Conservation (phyloP, 37 sponge, comb jelly and placozoan species). For the Chondrosia reniformis region DNA sequence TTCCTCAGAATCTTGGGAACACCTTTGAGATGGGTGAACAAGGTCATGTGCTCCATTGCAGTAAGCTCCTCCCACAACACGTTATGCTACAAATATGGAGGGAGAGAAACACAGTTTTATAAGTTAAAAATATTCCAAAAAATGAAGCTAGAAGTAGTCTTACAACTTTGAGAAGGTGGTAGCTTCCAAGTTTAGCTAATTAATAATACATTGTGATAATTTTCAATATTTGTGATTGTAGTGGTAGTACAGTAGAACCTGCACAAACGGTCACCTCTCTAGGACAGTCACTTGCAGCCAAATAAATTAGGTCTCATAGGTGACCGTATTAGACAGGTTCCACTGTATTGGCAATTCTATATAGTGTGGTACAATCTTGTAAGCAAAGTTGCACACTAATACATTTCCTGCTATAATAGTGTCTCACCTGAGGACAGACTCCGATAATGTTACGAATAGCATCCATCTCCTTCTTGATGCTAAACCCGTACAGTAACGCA, state of each 20-base stretch:
- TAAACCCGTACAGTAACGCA: slow-evolving; percentile 63
- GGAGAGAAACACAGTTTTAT: too few relatives aligned
- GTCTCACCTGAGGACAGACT: slow-evolving; percentile 78
- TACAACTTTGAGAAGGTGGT: too few relatives aligned
- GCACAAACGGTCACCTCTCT: too few relatives aligned
- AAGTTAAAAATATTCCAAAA: too few relatives aligned
- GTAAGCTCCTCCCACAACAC: slow-evolving; percentile 80
- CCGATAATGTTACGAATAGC: slow-evolving; percentile 60
- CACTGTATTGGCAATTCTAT: neutral
- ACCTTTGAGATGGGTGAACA: slow-evolving; percentile 64
- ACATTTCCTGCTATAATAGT: neutral
- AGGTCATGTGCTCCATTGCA: slow-evolving; percentile 67
- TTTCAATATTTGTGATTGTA: too few relatives aligned
- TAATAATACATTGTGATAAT: too few relatives aligned
- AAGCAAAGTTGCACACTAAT: neutral
- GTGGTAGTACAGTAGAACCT: too few relatives aligned
- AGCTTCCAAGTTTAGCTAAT: too few relatives aligned
- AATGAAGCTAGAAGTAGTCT: too few relatives aligned
- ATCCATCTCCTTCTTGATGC: slow-evolving; percentile 61
- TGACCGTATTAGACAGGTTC: neutral
- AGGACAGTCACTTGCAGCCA: too few relatives aligned
- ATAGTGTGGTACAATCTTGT: too few relatives aligned
- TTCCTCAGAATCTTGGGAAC: slow-evolving; percentile 29
- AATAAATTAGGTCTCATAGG: too few relatives aligned
- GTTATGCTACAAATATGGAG: slow-evolving; percentile 39